These are phyloP conservation scores for Trididemnum nubilum DNA, from an alignment of 23 tunicate genomes.

Conservation along the genomic window DNA sequence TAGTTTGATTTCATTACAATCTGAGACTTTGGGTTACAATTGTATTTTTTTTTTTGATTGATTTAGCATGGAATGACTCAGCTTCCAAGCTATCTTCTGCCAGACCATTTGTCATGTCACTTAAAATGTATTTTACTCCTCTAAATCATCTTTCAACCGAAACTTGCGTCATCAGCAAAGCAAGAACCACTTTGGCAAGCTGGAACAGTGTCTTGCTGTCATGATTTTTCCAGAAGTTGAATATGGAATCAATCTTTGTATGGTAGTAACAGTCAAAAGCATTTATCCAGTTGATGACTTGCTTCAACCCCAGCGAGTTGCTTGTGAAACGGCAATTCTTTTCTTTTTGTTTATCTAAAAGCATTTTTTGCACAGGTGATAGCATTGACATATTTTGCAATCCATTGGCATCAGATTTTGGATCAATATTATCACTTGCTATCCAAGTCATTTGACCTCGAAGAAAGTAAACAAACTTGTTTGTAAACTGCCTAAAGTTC, in stretches of 20 bases:
- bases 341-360: neutral
- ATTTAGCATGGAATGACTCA: too few relatives aligned
- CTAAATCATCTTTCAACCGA: too few relatives aligned
- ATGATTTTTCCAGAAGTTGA: neutral
- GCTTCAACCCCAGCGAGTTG: neutral
- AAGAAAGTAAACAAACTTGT: neutral
- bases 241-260: neutral
- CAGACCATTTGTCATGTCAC: too few relatives aligned
- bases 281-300: neutral
- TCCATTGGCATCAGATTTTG: neutral
- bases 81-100: too few relatives aligned
- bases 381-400: neutral
- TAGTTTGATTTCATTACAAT: too few relatives aligned
- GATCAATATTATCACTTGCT: neutral
- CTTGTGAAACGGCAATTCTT: neutral
- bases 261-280: neutral
- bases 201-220: too few relatives aligned
- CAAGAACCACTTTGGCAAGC: too few relatives aligned
- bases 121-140: too few relatives aligned
- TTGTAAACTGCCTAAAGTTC: constrained; percentile 1
- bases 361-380: constrained; percentile 12
- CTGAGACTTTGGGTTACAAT: too few relatives aligned
- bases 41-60: too few relatives aligned
- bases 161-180: too few relatives aligned
- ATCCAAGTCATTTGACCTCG: neutral